Evolutionary conservation across 2,888 invertebrate genomes (phyloP), one percentile per base, ranked within the genome.

Genomic region (Opisthograptis luteolata): DNA sequence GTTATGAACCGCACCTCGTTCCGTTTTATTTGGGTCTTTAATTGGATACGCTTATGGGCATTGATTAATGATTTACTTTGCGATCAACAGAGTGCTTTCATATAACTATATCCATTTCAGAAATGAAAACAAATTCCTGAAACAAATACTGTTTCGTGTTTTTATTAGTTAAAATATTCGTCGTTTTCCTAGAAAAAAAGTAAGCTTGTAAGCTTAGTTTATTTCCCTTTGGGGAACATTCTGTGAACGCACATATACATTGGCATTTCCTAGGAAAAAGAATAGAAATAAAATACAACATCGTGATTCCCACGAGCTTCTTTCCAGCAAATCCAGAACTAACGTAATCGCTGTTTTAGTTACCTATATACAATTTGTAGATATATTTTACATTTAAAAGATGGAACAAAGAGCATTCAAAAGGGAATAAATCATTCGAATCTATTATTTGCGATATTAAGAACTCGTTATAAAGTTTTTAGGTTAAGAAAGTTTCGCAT

Each of bases 1-100:
- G 48, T 56, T 58, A 61, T 64, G 64, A 58, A 70, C 68, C 68
- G 63, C 61, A 62, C 52, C 52, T 56, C 49, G 48, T 58, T 45
- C 31, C 52, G 37, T 50, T 63, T 62, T 62, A 64, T 64, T 61
- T 58, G 58, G 12, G 12, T 28, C 32, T 39, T 44, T 50, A 44
- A 39, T 50, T 44, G 44, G 34, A 39, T 24, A 40, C 44, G 50
- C 13, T 40, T 40, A 44, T 44, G 22, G 24, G 14, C 37, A 44
- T 34, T 35, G 44, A 50, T 50, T 28, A 50, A 44, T 30, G 15
- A 24, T 37, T 13, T 27, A 31, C 22, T 30, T 19, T 12, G 6
- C 14, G 10, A 19, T 17, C 4, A n/a, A 3, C 8, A 14, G 14
- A n/a, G 14, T n/a, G 14, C 0, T 3, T 15, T 15, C 15, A 15